Evolutionary conservation across 2,113 vertebrate genomes (phyloP).

Genomic region (Oxygymnocypris stewartii): DNA sequence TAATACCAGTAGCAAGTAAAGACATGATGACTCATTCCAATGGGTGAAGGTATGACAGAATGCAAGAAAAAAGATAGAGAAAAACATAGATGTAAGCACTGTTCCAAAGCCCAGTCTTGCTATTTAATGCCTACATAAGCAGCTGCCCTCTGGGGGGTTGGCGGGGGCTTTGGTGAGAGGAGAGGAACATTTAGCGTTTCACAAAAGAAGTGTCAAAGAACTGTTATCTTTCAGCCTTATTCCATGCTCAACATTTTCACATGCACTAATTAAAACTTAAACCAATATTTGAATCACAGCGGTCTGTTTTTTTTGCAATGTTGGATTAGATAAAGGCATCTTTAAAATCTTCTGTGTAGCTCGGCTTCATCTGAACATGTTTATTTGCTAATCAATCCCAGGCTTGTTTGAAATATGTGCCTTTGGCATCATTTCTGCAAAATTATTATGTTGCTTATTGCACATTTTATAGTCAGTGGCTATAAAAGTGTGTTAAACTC

Average conservation of each 20-base stretch:
- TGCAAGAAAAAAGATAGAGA: neutral
- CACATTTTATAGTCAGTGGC: too few species aligned
- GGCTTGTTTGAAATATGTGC: too few species aligned
- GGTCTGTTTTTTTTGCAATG: too few species aligned
- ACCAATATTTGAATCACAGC: too few species aligned
- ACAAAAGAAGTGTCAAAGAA: neutral
- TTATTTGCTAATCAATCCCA: too few species aligned
- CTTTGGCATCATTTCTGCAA: too few species aligned
- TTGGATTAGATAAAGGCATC: too few species aligned
- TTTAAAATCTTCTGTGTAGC: too few species aligned
- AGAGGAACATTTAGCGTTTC: neutral
- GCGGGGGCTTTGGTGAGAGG: neutral
- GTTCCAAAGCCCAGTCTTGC: neutral
- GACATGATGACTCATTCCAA: constrained; percentile 64
- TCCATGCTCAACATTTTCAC: neutral
- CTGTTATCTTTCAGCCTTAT: neutral
- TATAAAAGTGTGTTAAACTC: neutral
- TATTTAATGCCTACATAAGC: constrained; percentile 4
- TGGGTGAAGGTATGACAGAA: constrained; percentile 73
- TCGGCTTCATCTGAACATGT: too few species aligned
- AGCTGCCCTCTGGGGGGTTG: neutral
- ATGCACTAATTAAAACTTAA: neutral
- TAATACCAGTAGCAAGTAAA: constrained; percentile 72
- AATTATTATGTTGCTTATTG: too few species aligned
- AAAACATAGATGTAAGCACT: neutral